Base-by-base conservation (phyloP, 2,888 invertebrate species). In the Pardosa pseudoannulata region DNA sequence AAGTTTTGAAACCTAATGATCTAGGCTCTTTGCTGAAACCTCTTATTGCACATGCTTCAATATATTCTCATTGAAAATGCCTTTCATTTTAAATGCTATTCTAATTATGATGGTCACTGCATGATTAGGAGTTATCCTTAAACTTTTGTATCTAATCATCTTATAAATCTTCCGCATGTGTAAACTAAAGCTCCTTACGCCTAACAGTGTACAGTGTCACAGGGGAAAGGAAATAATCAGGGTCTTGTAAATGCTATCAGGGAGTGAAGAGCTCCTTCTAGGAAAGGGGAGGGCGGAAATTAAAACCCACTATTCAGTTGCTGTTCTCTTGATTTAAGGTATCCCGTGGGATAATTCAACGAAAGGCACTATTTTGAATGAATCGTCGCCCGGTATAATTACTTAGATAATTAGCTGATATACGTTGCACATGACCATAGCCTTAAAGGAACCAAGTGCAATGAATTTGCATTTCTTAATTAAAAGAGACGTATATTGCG, bases 71-170 rank as follows among this genome's bases (percentile, higher is more conserved):
- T 13, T 6, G 5, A 46, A 46, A 46, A 46, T 46, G 1, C 16
- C 9, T 46, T 46, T 46, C 16, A 2, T 46, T 46, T 13, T 2
- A 46, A 46, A 46, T 46, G 16, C 46, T 16, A 46, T 46, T 46
- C 13, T 46, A 46, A 46, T 46, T 46, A 46, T 46, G 46, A 46
- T 16, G 16, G 46, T 16, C 46, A 16, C 46, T 46, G 46, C 16
- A 6, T 46, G 46, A 46, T 13, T 13, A 46, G 46, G 46, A 16
- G 46, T 16, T 46, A 46, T 16, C 78, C 65, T 72, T 65, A 39
- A 71, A 79, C 64, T 72, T 64, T 72, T 79, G 64, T 65, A 72
- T 72, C 71, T 79, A 79, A 79, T 71, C 72, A 65, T 68, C 79
- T 79, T 79, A 79, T 19, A 32, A 39, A 46, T 65, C 28, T 65